Evolutionary conservation across 1,140 invertebrate species (phyloP).

Genomic region (Hyposmocoma kahamanoa): DNA sequence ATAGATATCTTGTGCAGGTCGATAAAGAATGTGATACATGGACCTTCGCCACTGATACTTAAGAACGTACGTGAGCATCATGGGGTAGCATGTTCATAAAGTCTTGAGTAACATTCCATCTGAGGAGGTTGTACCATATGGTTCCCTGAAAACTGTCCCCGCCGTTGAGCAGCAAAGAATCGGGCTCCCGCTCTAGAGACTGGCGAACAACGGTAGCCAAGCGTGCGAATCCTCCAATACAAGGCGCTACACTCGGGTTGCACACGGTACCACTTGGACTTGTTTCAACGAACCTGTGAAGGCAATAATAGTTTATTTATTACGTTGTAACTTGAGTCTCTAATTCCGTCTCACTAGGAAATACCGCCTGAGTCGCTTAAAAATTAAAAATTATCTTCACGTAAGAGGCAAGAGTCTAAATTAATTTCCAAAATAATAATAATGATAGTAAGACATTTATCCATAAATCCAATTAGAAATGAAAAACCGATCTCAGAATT

Average conservation of each 20-base stretch:
- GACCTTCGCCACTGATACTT: too few species aligned
- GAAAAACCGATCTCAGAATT: too few species aligned
- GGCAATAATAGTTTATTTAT: constrained; percentile 4
- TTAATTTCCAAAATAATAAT: too few species aligned
- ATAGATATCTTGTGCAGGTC: too few species aligned
- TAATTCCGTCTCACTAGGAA: too few species aligned
- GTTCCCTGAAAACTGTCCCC: constrained; percentile 88
- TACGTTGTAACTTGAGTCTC: constrained; percentile 1
- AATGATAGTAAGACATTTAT: too few species aligned
- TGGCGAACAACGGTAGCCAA: constrained; percentile 69
- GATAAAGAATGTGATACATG: too few species aligned
- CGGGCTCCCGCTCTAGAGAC: constrained; percentile 65
- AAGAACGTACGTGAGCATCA: constrained; percentile 80
- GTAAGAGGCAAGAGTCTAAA: too few species aligned
- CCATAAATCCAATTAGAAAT: too few species aligned
- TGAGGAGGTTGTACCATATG: constrained; percentile 82
- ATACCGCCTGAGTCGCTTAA: too few species aligned
- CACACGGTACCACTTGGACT: constrained; percentile 75
- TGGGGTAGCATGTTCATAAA: constrained; percentile 83
- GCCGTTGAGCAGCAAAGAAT: constrained; percentile 80
- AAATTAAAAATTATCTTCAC: too few species aligned
- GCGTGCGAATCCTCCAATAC: constrained; percentile 81
- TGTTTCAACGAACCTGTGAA: constrained; percentile 78
- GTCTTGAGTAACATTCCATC: constrained; percentile 79
- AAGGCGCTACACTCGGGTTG: constrained; percentile 50